phyloP scores from a whole-genome alignment of 2,888 invertebrate genomes.

The Zaprionus lineosus region DNA sequence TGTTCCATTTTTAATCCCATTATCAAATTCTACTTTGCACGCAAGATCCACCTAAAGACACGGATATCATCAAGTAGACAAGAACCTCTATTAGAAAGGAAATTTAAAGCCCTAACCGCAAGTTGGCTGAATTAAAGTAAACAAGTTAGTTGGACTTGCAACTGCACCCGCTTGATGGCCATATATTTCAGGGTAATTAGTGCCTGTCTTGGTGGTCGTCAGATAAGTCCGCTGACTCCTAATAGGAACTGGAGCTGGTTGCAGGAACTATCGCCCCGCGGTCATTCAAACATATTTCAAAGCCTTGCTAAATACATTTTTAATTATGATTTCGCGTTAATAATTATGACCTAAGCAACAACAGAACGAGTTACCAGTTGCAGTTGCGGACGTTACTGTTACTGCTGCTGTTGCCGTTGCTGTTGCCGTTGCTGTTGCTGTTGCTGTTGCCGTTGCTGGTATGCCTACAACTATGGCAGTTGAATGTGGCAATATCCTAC shows the following conservation, averaged over 20 bases:
- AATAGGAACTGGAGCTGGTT: background rate
- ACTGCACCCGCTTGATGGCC: slow-evolving; percentile 17
- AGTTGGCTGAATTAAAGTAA: background rate
- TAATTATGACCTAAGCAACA: slow-evolving; percentile 73
- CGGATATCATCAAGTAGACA: no score
- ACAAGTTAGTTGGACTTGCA: background rate
- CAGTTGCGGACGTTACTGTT: slow-evolving; percentile 26
- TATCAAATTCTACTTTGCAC: no score
- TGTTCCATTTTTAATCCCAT: no score
- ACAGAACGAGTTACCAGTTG: slow-evolving; percentile 49
- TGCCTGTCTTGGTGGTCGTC: background rate
- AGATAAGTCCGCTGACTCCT: slow-evolving; percentile 10
- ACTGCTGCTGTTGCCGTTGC: slow-evolving; percentile 17
- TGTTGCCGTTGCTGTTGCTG: slow-evolving; percentile 14
- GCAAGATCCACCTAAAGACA: no score
- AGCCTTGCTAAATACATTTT: slow-evolving; percentile 75
- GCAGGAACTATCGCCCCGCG: slow-evolving; percentile 13
- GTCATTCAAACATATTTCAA: slow-evolving; percentile 55
- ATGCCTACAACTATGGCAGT: slow-evolving; percentile 31
- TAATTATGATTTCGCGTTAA: slow-evolving; percentile 77
- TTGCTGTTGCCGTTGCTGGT: no score
- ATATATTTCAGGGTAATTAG: slow-evolving; percentile 20
- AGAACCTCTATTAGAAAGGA: no score
- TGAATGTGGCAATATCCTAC: slow-evolving; percentile 57
- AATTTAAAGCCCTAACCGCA: no score